phyloP scores from a whole-genome alignment of 2,113 vertebrate genomes.

The Myrmecobius fasciatus region DNA sequence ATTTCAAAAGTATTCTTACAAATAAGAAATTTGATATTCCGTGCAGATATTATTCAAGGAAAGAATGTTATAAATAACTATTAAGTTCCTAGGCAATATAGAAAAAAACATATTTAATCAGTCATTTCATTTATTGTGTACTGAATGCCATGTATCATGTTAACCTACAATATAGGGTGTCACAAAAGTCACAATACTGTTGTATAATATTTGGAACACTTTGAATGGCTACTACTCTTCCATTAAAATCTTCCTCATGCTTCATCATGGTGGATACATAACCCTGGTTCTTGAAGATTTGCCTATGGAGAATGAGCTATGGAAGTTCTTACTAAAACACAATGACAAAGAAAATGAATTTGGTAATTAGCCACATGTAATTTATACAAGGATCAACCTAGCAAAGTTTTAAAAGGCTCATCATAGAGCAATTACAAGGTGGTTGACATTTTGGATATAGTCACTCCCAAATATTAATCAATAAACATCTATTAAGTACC shows the following conservation, averaged over 20 bases:
- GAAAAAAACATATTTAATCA: neutral
- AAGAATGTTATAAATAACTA: neutral
- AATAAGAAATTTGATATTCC: neutral
- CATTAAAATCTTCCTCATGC: too few species aligned
- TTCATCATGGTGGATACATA: too few species aligned
- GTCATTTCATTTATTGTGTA: neutral
- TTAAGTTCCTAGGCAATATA: neutral
- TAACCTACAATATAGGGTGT: neutral
- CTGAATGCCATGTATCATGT: neutral
- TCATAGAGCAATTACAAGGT: neutral
- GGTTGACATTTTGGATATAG: neutral
- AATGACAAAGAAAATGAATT: too few species aligned
- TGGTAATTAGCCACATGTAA: too few species aligned
- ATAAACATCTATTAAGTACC: neutral
- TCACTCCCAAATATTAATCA: neutral
- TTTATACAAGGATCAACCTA: too few species aligned
- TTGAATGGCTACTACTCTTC: too few species aligned
- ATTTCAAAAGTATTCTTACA: neutral
- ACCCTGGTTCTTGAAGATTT: too few species aligned
- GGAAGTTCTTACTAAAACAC: too few species aligned
- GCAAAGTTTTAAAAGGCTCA: neutral
- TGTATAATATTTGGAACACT: neutral
- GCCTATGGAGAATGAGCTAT: too few species aligned
- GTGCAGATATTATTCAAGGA: neutral
- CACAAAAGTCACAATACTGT: neutral